Evolutionary conservation across 1,140 invertebrate species (phyloP), one percentile per base, ranked within the genome.

Genomic region (Aphis gossypii): DNA sequence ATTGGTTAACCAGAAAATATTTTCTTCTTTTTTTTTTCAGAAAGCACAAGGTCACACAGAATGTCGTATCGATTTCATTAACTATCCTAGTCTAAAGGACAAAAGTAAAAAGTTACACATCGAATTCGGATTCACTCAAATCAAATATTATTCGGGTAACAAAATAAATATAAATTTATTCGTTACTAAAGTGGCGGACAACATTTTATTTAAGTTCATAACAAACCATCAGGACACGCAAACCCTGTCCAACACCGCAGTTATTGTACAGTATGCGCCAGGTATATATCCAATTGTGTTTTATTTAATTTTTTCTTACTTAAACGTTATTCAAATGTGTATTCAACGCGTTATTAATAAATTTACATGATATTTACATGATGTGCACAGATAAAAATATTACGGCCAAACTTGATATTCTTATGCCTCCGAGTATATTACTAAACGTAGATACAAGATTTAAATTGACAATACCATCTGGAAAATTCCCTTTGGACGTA

Each of bases 401-500:
- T 41, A 96, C 95, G 0, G 94, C 96, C 1, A 94, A 95, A 0
- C 95, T 96, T 5, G 96, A 95, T 38, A 94, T 95, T 30, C 94
- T 96, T 23, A 95, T 96, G 94, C 96, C 97, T 2, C 95, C 96
- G 4, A 95, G 96, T 2, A 95, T 95, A 8, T 94, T 96, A 38
- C 96, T 97, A 94, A 95, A 95, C 8, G 95, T 97, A 48, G 96
- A 97, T 94, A 96, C 95, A 8, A 96, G 96, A 86, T 95, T 96
- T 56, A 97, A 97, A 94, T 94, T 97, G 6, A 96, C 96, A 0
- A 95, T 97, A 48, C 97, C 97, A 0, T 96, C 96, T 0, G 96
- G 96, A 56, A 96, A 96, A 87, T 96, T 96, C 87, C 96, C 97
- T 0, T 96, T 97, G 95, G 94, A 96, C 0, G 94, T 96, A 14